Base-by-base conservation (phyloP, 1,140 invertebrate genomes). In the Drosophila willistoni region DNA sequence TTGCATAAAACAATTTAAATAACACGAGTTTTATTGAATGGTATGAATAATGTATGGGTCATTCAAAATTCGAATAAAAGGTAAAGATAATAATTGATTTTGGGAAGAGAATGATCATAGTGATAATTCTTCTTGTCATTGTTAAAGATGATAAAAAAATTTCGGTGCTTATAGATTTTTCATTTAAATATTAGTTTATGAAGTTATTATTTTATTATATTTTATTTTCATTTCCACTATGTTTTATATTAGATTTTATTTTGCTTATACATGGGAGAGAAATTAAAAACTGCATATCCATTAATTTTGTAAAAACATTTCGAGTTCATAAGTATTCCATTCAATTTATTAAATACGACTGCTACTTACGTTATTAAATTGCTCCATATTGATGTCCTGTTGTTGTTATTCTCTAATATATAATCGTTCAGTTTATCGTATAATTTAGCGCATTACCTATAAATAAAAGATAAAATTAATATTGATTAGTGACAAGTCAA, bases 361-460 rank as follows among this genome's bases (percentile, higher is more conserved):
- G 10, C 2, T 84, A 84, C 81, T 84, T 54, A 84, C 81, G 81
- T 84, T 79, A 71, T 77, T 64, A 63, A 73, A 68, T 57, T 47
- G 54, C 62, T 47, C 73, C 72, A 82, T 81, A 34, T 56, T 77
- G 62, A 44, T n/a, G 29, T 55, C 33, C 44, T 69, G 29, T 56
- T 64, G 19, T 70, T 66, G 10, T 68, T 67, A 25, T 22, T 44
- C n/a, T 36, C 10, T 19, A 41, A 62, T 13, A 51, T 51, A 51
- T 34, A 68, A 29, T 61, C 7, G 7, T 55, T 34, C 57, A 66
- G 29, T 61, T 65, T 33, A 56, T 25, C 51, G 19, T 64, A 61
- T 36, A 68, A 13, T 39, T 63, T 41, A 54, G 51, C 74, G 44
- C 17, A 61, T 44, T 12, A 67, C 44, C 55, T 71, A 59, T 51